Evolutionary conservation across 64 coral and sea anemone species (phyloP).

Genomic region (Orbicella faveolata): DNA sequence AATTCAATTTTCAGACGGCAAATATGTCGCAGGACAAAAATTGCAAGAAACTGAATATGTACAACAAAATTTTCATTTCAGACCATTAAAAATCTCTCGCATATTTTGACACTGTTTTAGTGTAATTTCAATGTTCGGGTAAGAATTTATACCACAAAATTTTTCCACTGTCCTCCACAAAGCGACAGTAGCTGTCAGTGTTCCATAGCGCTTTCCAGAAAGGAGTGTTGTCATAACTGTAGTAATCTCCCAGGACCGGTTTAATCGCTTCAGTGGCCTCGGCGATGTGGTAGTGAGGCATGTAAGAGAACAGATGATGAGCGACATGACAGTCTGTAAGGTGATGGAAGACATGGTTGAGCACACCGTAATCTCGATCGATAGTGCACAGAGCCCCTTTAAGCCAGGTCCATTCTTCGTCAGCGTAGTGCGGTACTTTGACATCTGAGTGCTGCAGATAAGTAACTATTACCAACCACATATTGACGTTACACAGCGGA

Average conservation of each 20-base stretch:
- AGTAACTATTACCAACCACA: slow-evolving; percentile 84
- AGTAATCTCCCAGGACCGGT: slow-evolving; percentile 75
- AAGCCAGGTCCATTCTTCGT: slow-evolving; percentile 88
- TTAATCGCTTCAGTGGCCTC: slow-evolving; percentile 81
- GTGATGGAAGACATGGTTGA: slow-evolving; percentile 84
- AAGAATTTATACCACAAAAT: slow-evolving; percentile 80
- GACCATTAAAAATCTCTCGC: too few species aligned
- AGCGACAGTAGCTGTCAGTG: slow-evolving; percentile 74
- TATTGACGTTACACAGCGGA: slow-evolving; percentile 72
- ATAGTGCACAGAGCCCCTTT: slow-evolving; percentile 82
- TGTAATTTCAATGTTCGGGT: slow-evolving; percentile 61
- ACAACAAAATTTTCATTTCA: too few species aligned
- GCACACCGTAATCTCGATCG: slow-evolving; percentile 79
- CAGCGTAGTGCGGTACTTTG: slow-evolving; percentile 81
- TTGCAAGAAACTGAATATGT: too few species aligned
- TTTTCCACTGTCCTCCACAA: slow-evolving; percentile 81
- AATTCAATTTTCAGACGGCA: too few species aligned
- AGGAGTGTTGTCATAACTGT: slow-evolving; percentile 74
- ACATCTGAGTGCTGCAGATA: slow-evolving; percentile 91
- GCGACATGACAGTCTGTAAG: slow-evolving; percentile 78
- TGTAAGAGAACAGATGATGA: slow-evolving; percentile 85
- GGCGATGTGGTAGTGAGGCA: slow-evolving; percentile 85
- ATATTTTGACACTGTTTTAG: neutral
- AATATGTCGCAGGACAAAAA: too few species aligned
- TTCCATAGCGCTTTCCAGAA: slow-evolving; percentile 89